phyloP scores from a whole-genome alignment of 2,888 invertebrate genomes.

The Sphaerophoria taeniata region DNA sequence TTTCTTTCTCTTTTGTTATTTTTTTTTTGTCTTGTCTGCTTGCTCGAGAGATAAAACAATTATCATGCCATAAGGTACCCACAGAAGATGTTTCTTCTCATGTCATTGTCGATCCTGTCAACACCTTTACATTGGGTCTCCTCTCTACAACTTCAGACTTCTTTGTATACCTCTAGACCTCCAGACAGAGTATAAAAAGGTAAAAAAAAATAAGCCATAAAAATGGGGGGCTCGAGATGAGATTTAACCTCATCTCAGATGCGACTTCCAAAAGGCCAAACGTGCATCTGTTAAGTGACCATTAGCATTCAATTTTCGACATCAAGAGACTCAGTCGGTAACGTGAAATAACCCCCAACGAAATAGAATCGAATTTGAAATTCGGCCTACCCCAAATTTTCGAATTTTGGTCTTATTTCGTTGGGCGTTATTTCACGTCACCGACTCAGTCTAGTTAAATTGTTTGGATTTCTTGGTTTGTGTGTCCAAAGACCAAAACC shows the following conservation, averaged over 20 bases:
- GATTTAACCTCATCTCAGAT: conserved; percentile 54
- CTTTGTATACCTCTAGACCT: not conserved
- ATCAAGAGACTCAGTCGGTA: conserved; percentile 60
- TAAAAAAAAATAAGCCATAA: conserved; percentile 35
- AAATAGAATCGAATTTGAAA: no score
- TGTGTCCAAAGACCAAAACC: conserved; percentile 55
- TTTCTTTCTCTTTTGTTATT: conserved; percentile 57
- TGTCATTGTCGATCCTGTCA: conserved; percentile 43
- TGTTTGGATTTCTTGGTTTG: conserved; percentile 6
- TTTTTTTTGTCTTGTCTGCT: conserved; percentile 66
- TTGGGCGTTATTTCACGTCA: no score
- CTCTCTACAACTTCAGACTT: no score
- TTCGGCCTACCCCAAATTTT: no score
- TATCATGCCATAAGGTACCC: conserved; percentile 48
- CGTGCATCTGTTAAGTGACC: conserved; percentile 38
- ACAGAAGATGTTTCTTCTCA: conserved; percentile 25
- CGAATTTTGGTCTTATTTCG: no score
- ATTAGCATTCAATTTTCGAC: conserved; percentile 41
- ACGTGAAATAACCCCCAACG: no score
- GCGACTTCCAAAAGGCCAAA: conserved; percentile 36
- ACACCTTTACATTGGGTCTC: conserved; percentile 24
- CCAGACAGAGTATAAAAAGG: not conserved
- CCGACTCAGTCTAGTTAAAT: conserved; percentile 53
- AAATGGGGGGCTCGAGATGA: conserved; percentile 30
- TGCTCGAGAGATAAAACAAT: conserved; percentile 59